Evolutionary conservation across 2,797 vertebrate genomes (phyloP), one percentile per base, ranked within the genome.

Genomic region (Pitangus sulphuratus): DNA sequence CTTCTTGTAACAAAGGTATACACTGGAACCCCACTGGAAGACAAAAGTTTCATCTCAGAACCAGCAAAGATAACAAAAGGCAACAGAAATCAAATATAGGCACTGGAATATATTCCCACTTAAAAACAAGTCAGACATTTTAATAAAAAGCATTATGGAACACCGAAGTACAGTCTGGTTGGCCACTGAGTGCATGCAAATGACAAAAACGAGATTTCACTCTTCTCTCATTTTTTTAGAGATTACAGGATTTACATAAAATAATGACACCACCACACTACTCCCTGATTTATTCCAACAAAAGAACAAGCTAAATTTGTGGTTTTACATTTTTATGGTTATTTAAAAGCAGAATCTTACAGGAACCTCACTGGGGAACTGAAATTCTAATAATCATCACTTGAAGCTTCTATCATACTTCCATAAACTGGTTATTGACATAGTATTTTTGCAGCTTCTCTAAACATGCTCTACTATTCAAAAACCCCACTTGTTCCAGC

Each of bases 1-100:
- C 94, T 99, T 99, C 98, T 99, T 99, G 92, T 99, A 99, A 97
- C 99, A 99, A 78, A 99, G 97, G 97, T 98, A 99, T 60, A 99
- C 99, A 92, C 95, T 99, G 97, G 99, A 99, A 88, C 99, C 99
- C 99, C 99, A 99, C 99, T 99, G 97, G 71, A 98, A 98, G 93
- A 97, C n/a, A 98, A 4, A 97, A 53, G 19, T 89, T 94, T 85
- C 22, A 83, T 89, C 28, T 89, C 54, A 96, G 94, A 92, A 64
- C 18, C 31, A 71, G 65, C 22, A 69, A 69, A 79, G 15, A 47
- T 10, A 25, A 68, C 37, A 78, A 74, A 1, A 86, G 4, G 12
- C 16, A 77, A 26, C 15, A 72, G 4, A 65, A 91, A 91, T 44
- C 11, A 79, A 61, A 12, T 14, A 42, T 26, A 76, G 47, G 19